Base-by-base conservation (phyloP, 2,888 invertebrate species). In the Drosophila cracens region DNA sequence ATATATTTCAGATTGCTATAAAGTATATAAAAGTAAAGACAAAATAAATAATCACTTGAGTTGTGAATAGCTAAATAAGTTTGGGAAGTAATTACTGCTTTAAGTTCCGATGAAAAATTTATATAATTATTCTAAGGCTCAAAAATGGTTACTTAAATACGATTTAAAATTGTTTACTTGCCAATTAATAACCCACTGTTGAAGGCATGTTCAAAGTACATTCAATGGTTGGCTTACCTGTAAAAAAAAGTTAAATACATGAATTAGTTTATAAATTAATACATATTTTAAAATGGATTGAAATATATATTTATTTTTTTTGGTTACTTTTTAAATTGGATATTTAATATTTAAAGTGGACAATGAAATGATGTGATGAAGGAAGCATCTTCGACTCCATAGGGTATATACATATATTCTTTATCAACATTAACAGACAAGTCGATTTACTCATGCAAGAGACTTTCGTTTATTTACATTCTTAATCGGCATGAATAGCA, bases 141-240 rank as follows among this genome's bases (percentile, higher is more conserved):
- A 40, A 10, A 21, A 43, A 21, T 11, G 11, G 10, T 43, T 21
- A 40, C 40, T n/a, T 10, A 46, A 21, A 46, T 46, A 7, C 3
- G 13, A 7, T 21, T 13, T 46, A 1, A 46, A 7, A 16, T 25
- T 25, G 16, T 4, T 21, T 2, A 68, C 56, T 61, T 61, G 38
- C 43, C 54, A 36, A 43, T 33, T 16, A 16, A 18, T 13, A 57
- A 11, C 4, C 10, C 36, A 10, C 10, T 36, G 18, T 21, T 29
- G 6, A 43, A 10, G 10, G 21, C 7, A 29, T 18, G 4, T 6
- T 38, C 25, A 27, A 21, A 25, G 36, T 27, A 5, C 2, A 34
- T 27, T 18, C 13, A 60, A 10, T 8, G 53, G 16, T 4, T 21
- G 33, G 8, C 74, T 75, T 21, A 79, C 82, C 85, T 84, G 79